Base-by-base conservation (phyloP, 1,140 invertebrate species). In the Danaus melanippus region DNA sequence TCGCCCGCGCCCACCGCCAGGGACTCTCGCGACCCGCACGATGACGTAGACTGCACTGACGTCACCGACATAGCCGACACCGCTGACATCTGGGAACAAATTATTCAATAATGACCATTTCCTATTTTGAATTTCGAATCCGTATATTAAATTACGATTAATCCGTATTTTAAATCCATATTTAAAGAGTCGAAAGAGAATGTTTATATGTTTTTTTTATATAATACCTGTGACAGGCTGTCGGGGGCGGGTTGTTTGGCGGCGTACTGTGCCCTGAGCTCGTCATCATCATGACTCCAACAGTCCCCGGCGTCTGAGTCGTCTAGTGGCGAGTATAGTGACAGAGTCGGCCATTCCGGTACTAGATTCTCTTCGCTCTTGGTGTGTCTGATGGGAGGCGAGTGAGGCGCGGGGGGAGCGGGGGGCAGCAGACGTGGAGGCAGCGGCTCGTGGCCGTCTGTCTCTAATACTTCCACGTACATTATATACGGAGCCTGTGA, bases 281-380 rank as follows among this genome's bases (percentile, higher is more conserved):
- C 97, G 82, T 98, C 97, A 75, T 98, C 97, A 74, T 98, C 96
- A 78, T 97, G 96, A 62, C 95, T 97, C 96, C 97, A 98, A 46
- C 84, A 86, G 54, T 86, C 86, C 7, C 81, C 79, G 0, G 79
- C 77, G 50, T 87, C 86, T 0, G 56, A 71, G 43, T 86, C 84
- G 15, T 86, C 83, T 40, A 81, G 56, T 0, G 77, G 71, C 2
- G 79, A 79, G 67, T 88, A 87, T 9, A 86, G 60, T 0, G 83
- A 84, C 10, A 84, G 56, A 6, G 71, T 66, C 0, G 82, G 83
- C 84, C 84, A 87, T 57, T 86, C 84, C 1, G 78, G 80, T 7
- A 90, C 89, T 3, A 98, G 86, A 82, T 97, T 97, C 84, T 99
- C 97, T 81, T 98, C 97, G 45, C 96, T 98, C 76, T 95, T 94